Evolutionary conservation across 1,140 invertebrate species (phyloP), one percentile per base, ranked within the genome.

Genomic region (Sinella curviseta): DNA sequence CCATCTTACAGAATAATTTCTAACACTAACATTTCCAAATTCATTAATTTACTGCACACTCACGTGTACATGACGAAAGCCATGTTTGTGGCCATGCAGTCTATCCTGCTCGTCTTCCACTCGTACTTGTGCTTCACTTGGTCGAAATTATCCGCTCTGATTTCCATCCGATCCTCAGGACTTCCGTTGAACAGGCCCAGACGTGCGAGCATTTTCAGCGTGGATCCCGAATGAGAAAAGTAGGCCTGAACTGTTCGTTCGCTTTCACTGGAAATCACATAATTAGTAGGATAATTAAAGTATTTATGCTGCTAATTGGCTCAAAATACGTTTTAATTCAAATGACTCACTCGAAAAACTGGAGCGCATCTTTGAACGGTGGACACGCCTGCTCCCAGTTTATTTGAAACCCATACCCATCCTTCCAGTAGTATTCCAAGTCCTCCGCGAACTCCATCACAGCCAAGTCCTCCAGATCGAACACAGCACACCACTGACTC

Each of bases 181-280:
- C 88, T 79, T 78, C 95, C 92, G 84, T 92, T 91, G 81, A 93
- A 95, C 30, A 97, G 86, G 14, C 92, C 91, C 55, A 97, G 86
- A 74, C 93, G 89, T 12, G 92, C 89, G 74, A 94, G 86, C 34
- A 96, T 84, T 87, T 96, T 96, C 1, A 95, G 87, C 77, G 96
- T 85, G 0, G 94, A 93, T 12, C 95, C 95, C 2, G 95, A 95
- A 88, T 97, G 95, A 3, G 93, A 92, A 85, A 97, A 97, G 83
- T 94, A 92, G 1, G 24, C 77, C 26, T 57, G 16, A 1, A 78
- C 65, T 28, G 1, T 24, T 30, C 36, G 3, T 30, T 1, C 57
- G 55, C 8, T 28, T n/a, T 60, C 34, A 31, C 14, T 74, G 12
- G 30, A 30, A 74, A 36, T 36, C 30, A 33, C 34, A 31, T 4